Conservation (phyloP, 1,140 invertebrate species). For the Aphelenchoides fujianensis region DNA sequence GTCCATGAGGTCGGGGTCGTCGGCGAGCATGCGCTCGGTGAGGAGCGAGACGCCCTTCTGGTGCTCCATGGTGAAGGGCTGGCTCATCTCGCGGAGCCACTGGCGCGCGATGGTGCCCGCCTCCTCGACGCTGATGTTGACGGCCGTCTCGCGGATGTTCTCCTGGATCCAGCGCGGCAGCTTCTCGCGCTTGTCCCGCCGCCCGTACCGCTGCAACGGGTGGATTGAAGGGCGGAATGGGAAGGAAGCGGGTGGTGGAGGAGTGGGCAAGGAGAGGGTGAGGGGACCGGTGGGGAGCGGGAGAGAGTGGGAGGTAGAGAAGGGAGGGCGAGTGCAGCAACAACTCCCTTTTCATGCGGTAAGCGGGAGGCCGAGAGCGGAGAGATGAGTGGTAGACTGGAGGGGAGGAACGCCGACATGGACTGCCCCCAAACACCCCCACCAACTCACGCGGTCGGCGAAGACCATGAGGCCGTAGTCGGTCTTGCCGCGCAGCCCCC, state of each 20-base stretch:
- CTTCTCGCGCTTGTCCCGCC: slow-evolving; percentile 88
- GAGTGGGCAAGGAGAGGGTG: no score
- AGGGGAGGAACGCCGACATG: no score
- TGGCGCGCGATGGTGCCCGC: slow-evolving; percentile 83
- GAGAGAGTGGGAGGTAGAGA: no score
- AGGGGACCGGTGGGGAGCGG: no score
- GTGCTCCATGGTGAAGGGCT: slow-evolving; percentile 89
- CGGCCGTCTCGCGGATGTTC: slow-evolving; percentile 82
- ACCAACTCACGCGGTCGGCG: slow-evolving; percentile 79
- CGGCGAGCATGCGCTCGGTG: slow-evolving; percentile 78
- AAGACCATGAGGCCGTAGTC: slow-evolving; percentile 99
- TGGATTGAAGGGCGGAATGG: no score
- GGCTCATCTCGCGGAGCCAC: slow-evolving; percentile 95
- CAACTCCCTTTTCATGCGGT: no score
- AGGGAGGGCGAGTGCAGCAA: no score
- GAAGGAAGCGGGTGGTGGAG: no score
- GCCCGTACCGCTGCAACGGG: slow-evolving; percentile 76
- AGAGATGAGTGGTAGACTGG: no score
- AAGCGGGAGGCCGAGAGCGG: not conserved
- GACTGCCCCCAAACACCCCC: not conserved
- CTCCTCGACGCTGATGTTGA: slow-evolving; percentile 95
- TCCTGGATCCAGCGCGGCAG: slow-evolving; percentile 99
- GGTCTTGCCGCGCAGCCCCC: slow-evolving; percentile 90
- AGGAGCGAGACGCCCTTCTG: slow-evolving; percentile 90
- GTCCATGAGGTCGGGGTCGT: slow-evolving; percentile 39